These are phyloP conservation scores for Agapornis canus DNA, from an alignment of 2,797 vertebrate species.

Conservation along the genomic window DNA sequence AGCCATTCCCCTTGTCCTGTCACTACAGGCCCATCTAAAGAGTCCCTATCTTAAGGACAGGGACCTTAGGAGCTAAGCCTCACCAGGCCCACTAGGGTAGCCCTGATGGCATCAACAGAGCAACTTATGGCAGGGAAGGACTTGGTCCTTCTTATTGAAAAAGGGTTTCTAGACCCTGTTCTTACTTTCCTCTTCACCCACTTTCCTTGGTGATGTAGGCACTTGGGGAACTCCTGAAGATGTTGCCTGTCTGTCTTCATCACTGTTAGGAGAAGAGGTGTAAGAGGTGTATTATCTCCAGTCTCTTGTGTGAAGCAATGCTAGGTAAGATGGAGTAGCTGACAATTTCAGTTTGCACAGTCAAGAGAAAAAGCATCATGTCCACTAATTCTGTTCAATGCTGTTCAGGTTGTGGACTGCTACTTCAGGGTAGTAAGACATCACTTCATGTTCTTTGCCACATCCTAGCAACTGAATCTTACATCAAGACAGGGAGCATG, in stretches of 20 bases:
- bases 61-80: background rate
- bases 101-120: background rate
- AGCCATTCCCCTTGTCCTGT: background rate
- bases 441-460: background rate
- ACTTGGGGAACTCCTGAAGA: fast-evolving
- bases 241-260: background rate
- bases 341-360: background rate
- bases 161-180: background rate
- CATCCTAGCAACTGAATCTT: background rate
- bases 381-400: fast-evolving
- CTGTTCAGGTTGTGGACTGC: background rate
- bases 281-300: background rate
- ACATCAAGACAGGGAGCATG: background rate
- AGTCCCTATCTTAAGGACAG: background rate
- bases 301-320: background rate
- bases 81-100: background rate
- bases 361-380: background rate
- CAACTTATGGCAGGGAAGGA: background rate
- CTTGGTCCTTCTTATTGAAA: background rate
- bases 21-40: background rate
- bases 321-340: background rate
- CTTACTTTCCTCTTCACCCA: background rate
- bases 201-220: background rate
- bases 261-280: background rate
- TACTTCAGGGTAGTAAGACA: background rate